Evolutionary conservation across 1,140 invertebrate species (phyloP).

Genomic region (Ericerus pela): DNA sequence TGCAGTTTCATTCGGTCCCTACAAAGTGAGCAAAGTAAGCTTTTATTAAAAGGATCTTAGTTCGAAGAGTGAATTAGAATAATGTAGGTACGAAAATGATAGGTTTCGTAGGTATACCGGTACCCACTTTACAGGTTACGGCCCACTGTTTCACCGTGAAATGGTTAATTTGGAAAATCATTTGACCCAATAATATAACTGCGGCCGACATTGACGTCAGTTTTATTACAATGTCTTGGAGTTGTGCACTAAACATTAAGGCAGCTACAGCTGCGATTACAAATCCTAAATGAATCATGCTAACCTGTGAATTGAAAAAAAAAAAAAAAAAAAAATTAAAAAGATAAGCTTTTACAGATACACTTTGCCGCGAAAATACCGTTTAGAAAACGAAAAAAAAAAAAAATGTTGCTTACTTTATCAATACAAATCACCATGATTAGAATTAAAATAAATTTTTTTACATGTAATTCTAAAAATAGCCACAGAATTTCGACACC

Average conservation of each 20-base stretch:
- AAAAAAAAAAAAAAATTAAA: background rate
- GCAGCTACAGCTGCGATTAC: constrained; percentile 58
- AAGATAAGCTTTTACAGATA: no score
- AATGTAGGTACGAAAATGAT: no score
- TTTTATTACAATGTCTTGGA: constrained; percentile 57
- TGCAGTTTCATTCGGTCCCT: constrained; percentile 17
- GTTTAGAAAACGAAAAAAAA: no score
- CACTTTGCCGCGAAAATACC: no score
- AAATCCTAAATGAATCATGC: constrained; percentile 66
- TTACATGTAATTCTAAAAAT: constrained; percentile 80
- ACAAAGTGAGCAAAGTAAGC: no score
- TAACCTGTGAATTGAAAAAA: constrained; percentile 39
- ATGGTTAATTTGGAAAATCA: constrained; percentile 91
- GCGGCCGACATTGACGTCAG: constrained; percentile 62
- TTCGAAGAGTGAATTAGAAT: no score
- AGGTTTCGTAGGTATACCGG: no score
- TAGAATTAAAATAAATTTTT: constrained; percentile 66
- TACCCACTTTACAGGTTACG: constrained; percentile 59
- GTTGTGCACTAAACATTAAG: constrained; percentile 46
- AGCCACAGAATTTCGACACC: constrained; percentile 51
- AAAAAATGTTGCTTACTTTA: no score
- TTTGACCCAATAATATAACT: constrained; percentile 73
- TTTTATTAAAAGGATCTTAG: no score
- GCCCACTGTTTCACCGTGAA: constrained; percentile 60
- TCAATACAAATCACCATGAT: constrained; percentile 59